These are phyloP conservation scores for Jaculus jaculus DNA, from an alignment of 2,113 vertebrate species.

Conservation along the genomic window DNA sequence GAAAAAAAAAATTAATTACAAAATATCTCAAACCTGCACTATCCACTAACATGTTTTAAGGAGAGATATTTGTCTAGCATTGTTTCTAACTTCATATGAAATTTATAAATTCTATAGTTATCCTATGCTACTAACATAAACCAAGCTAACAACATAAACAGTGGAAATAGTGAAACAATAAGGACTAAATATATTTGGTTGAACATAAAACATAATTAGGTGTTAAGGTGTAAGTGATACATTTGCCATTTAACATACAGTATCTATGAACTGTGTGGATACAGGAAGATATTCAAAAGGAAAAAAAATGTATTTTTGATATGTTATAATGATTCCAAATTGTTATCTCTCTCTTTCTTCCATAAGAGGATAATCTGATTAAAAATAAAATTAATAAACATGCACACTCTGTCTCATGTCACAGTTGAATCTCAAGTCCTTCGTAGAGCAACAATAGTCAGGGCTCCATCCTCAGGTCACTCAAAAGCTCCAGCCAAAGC, in stretches of 20 bases:
- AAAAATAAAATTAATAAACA: background rate
- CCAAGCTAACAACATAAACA: background rate
- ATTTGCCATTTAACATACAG: background rate
- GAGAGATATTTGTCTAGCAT: background rate
- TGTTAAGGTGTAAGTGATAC: background rate
- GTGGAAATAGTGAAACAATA: background rate
- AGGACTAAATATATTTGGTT: background rate
- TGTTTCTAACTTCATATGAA: background rate
- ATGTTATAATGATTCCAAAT: background rate
- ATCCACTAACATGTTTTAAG: background rate
- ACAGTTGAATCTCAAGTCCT: background rate
- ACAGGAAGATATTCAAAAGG: background rate
- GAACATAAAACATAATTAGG: background rate
- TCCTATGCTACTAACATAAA: background rate
- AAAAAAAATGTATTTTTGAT: background rate
- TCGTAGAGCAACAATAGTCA: accelerated
- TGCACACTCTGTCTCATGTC: accelerated
- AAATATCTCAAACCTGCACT: background rate
- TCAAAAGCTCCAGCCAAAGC: background rate
- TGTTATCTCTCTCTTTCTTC: background rate
- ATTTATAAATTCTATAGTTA: background rate
- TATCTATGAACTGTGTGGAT: background rate
- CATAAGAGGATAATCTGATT: background rate
- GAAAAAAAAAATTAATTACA: background rate
- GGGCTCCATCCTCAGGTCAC: too few relatives aligned